phyloP scores from a whole-genome alignment of 2,113 vertebrate species.

The Lampris incognitus region DNA sequence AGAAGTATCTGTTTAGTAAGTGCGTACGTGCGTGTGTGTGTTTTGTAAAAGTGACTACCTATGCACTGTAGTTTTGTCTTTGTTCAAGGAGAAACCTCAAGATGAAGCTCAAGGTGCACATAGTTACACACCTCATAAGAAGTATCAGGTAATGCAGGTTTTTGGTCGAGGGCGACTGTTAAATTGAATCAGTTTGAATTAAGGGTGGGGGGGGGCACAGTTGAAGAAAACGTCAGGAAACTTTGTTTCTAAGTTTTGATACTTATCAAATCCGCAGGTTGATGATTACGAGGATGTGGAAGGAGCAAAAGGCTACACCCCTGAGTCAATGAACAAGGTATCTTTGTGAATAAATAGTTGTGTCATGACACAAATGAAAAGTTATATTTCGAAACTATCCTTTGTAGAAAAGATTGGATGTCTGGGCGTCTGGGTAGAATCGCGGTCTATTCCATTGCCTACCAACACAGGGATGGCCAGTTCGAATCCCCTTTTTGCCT shows the following conservation, averaged over 20 bases:
- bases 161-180: neutral
- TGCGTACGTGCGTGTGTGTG: neutral
- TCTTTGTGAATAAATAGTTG: too few relatives aligned
- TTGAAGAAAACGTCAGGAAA: too few relatives aligned
- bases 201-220: neutral
- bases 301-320: conserved; percentile 1
- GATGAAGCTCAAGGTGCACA: conserved; percentile 35
- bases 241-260: neutral
- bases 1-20: too few relatives aligned
- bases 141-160: conserved; percentile 30
- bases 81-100: conserved; percentile 35
- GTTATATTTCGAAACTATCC: too few relatives aligned
- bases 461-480: too few relatives aligned
- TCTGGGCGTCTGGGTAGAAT: too few relatives aligned
- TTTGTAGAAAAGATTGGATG: too few relatives aligned
- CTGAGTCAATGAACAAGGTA: conserved; percentile 33
- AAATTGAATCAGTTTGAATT: neutral
- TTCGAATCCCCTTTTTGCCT: too few relatives aligned
- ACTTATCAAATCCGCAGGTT: conserved; percentile 6
- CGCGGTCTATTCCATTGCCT: too few relatives aligned
- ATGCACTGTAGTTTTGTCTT: neutral
- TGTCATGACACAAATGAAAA: too few relatives aligned
- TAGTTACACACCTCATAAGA: conserved; percentile 43
- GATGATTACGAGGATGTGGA: conserved; percentile 23
- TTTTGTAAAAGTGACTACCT: neutral